These are phyloP conservation scores for Sceloporus tristichus DNA, from an alignment of 2,113 vertebrate genomes.

Conservation along the genomic window DNA sequence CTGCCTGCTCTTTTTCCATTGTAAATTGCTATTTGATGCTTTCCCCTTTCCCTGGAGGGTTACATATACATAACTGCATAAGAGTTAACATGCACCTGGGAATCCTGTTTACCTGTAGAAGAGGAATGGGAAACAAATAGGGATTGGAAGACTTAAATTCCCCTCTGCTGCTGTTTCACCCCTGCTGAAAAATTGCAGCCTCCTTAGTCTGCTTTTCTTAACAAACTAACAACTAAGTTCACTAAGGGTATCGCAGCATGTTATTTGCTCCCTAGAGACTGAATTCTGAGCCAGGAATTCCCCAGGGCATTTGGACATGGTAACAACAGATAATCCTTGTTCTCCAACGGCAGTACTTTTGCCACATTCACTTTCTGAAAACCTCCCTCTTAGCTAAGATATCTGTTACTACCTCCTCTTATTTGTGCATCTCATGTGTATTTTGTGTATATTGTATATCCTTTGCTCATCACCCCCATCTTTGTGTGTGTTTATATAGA, in stretches of 20 bases:
- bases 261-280: neutral
- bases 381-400: neutral
- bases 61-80: neutral
- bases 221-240: neutral
- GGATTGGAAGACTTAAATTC: neutral
- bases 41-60: too few species aligned
- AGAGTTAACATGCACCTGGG: neutral
- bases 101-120: too few species aligned
- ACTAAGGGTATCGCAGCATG: neutral
- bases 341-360: neutral
- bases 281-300: neutral
- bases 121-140: too few species aligned
- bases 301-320: too few species aligned
- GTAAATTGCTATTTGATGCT: too few species aligned
- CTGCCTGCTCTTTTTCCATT: too few species aligned
- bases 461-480: neutral
- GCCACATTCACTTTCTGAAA: neutral
- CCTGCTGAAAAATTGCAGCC: neutral
- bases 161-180: neutral
- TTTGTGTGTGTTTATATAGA: neutral
- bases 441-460: too few species aligned
- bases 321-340: neutral
- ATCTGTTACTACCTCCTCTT: neutral
- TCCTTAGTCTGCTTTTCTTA: neutral
- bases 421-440: slow-evolving; percentile 48